Conservation (phyloP, 2,113 vertebrate genomes). For the Oryzias celebensis region DNA sequence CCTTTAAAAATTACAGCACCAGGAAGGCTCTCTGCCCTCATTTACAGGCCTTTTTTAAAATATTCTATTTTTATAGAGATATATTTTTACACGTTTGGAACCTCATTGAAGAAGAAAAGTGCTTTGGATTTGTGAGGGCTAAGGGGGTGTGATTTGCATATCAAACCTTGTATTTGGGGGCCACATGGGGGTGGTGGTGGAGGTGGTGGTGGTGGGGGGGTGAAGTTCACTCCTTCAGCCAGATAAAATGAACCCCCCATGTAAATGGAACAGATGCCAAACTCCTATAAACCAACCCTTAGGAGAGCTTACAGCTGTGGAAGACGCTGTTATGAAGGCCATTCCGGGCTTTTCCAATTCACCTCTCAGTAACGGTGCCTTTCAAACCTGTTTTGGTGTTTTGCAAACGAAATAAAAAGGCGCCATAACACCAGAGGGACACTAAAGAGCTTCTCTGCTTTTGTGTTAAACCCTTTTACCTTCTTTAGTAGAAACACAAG, state of each 20-base stretch:
- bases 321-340: conserved; percentile 56
- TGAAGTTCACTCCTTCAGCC: conserved; percentile 61
- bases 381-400: conserved; percentile 67
- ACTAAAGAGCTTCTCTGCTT: conserved; percentile 44
- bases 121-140: conserved; percentile 45
- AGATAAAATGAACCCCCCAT: conserved; percentile 69
- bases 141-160: conserved; percentile 67
- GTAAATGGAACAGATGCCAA: conserved; percentile 76
- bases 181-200: conserved; percentile 43
- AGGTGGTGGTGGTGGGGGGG: conserved; percentile 12
- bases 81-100: conserved; percentile 59
- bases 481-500: conserved; percentile 58
- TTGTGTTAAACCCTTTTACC: conserved; percentile 53
- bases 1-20: conserved; percentile 58
- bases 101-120: conserved; percentile 47
- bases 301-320: conserved; percentile 63
- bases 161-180: conserved; percentile 58
- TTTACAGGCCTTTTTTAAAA: conserved; percentile 32
- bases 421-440: conserved; percentile 34
- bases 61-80: conserved; percentile 26
- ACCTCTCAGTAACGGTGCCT: conserved; percentile 57
- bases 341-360: conserved; percentile 52
- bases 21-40: conserved; percentile 51
- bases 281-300: conserved; percentile 71
- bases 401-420: conserved; percentile 42